A percentile compares a stretch with the other conserved stretches of the same genome.
Evolutionary conservation across 2,113 vertebrate genomes (phyloP).

Genomic region (Corvus moneduloides): DNA sequence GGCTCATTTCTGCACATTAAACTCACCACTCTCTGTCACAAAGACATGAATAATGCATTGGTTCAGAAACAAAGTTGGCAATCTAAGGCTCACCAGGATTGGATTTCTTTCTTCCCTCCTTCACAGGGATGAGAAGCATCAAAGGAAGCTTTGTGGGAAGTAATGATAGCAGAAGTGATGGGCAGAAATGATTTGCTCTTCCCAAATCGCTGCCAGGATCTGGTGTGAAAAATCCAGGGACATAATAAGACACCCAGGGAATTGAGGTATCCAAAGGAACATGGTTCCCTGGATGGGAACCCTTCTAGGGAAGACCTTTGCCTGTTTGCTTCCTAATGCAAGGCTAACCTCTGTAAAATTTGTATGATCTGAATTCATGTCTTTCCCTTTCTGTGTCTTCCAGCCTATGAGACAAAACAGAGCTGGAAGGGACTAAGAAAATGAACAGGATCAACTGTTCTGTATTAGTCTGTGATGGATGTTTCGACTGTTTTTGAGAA

Average conservation of each 20-base stretch:
- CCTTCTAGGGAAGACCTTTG: background rate
- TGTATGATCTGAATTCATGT: background rate
- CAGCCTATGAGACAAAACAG: background rate
- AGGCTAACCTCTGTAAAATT: background rate
- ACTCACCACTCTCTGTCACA: background rate
- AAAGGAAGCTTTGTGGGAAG: background rate
- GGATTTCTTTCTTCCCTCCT: background rate
- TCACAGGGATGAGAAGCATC: background rate
- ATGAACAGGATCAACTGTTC: background rate
- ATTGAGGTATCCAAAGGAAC: background rate
- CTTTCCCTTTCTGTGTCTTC: background rate
- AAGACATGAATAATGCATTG: constrained; percentile 29
- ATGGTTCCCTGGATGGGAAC: background rate
- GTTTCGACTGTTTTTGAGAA: background rate
- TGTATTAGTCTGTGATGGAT: background rate
- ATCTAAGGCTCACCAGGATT: background rate
- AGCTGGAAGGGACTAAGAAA: background rate
- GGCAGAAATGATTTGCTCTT: background rate
- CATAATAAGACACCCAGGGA: background rate
- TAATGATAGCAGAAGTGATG: background rate
- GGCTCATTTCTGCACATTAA: constrained; percentile 6
- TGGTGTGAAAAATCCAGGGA: background rate
- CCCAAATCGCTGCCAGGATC: background rate
- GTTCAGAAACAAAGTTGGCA: background rate
- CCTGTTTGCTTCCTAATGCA: background rate